A percentile compares a stretch with the other conserved stretches of the same genome.
phyloP scores from a whole-genome alignment of 2,797 vertebrate genomes.

The Acridotheres tristis region DNA sequence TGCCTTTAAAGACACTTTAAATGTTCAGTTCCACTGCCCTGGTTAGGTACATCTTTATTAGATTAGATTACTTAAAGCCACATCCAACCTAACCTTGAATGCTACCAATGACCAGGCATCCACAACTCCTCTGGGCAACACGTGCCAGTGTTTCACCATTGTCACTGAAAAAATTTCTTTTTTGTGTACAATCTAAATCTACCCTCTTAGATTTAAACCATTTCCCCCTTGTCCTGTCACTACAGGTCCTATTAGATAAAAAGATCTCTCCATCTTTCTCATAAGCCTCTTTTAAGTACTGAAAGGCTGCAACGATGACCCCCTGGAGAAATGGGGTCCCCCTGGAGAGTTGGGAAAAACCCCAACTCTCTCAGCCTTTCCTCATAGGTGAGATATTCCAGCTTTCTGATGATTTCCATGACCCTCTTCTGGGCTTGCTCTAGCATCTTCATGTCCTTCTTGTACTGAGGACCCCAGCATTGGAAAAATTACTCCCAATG shows the following conservation, averaged over 20 bases:
- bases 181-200: background rate
- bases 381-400: background rate
- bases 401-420: background rate
- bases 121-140: background rate
- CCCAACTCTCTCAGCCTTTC: background rate
- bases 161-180: background rate
- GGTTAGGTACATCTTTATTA: background rate
- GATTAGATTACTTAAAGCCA: background rate
- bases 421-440: background rate
- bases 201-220: background rate
- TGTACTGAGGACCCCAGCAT: rapidly evolving
- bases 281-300: background rate
- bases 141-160: no score
- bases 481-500: background rate
- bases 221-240: background rate
- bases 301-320: background rate
- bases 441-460: background rate
- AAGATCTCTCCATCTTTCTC: background rate
- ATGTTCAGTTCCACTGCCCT: background rate
- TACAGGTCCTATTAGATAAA: background rate
- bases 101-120: rapidly evolving
- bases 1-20: background rate
- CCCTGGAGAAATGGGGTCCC: background rate
- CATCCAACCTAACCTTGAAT: background rate
- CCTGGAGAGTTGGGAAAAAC: background rate